Conservation (phyloP, 2,113 vertebrate genomes). For the Pelodiscus sinensis region DNA sequence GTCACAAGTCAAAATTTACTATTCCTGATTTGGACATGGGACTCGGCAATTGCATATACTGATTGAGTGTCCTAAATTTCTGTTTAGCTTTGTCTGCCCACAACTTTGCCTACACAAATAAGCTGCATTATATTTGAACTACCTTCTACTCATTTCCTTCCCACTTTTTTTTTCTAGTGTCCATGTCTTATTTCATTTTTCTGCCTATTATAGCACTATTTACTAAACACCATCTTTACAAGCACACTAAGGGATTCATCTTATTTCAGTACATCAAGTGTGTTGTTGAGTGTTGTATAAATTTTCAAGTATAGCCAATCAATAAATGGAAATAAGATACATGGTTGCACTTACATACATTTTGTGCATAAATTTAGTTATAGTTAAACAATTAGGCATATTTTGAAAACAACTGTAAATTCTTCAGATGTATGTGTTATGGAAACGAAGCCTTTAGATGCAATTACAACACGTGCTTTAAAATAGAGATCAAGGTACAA, state of each 20-base stretch:
- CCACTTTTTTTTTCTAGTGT: not conserved
- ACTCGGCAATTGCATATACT: not conserved
- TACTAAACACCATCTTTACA: not conserved
- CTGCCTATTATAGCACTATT: not conserved
- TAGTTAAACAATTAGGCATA: conserved; percentile 1
- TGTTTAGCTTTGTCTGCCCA: not conserved
- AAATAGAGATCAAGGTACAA: not conserved
- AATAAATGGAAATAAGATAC: conserved; percentile 58
- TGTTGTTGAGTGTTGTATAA: conserved; percentile 32
- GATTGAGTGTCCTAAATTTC: not conserved
- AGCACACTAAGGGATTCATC: conserved; percentile 21
- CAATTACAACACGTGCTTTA: not conserved
- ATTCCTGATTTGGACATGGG: not conserved
- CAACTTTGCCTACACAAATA: not conserved
- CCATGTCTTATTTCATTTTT: not conserved
- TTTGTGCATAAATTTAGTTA: conserved; percentile 10
- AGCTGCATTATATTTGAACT: too few relatives aligned
- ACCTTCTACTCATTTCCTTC: not conserved
- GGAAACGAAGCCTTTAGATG: not conserved
- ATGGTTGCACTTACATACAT: not conserved
- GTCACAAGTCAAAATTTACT: not conserved
- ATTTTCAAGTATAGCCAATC: conserved; percentile 39
- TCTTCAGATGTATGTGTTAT: not conserved
- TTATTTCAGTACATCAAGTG: conserved; percentile 33
- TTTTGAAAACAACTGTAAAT: conserved; percentile 49